A percentile compares a stretch with the other conserved stretches of the same genome.
These are phyloP conservation scores for Sminthurides bifidus DNA, from an alignment of 1,140 invertebrate species.

Conservation along the genomic window DNA sequence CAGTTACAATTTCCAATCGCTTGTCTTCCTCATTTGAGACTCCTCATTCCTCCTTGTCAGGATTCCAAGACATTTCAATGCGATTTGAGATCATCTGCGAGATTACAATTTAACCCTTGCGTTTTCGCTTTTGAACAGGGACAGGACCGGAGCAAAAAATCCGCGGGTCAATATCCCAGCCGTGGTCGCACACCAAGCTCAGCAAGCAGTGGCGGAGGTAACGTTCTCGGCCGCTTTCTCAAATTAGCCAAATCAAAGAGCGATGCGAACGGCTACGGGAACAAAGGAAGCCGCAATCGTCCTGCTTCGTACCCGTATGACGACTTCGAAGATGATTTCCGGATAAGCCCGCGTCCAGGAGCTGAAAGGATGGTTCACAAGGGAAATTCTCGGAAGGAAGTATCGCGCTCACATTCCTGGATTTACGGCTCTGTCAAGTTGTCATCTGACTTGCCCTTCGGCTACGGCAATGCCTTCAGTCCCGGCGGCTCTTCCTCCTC, in stretches of 20 bases:
- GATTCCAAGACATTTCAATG: too few relatives aligned
- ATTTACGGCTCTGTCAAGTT: constrained; percentile 29
- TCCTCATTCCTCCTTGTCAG: too few relatives aligned
- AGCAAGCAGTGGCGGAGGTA: background rate
- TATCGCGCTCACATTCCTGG: constrained; percentile 30
- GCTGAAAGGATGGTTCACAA: constrained; percentile 30
- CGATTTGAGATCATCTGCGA: too few relatives aligned
- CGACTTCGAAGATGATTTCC: constrained; percentile 26
- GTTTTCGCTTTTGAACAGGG: too few relatives aligned
- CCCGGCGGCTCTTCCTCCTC: background rate
- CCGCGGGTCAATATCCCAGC: too few relatives aligned
- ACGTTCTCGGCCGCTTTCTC: constrained; percentile 25
- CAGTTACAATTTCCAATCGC: too few relatives aligned
- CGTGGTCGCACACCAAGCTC: too few relatives aligned
- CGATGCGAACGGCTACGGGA: constrained; percentile 19
- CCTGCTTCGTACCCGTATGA: constrained; percentile 5
- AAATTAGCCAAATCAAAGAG: constrained; percentile 31
- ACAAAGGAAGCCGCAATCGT: constrained; percentile 5
- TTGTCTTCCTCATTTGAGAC: too few relatives aligned
- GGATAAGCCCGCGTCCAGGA: constrained; percentile 10
- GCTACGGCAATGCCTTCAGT: constrained; percentile 16
- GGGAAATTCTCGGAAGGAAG: constrained; percentile 15
- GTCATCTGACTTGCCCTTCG: constrained; percentile 25
- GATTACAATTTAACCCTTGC: too few relatives aligned
- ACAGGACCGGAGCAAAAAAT: too few relatives aligned